These are phyloP conservation scores for Camarhynchus parvulus DNA, from an alignment of 2,113 vertebrate genomes.

Conservation along the genomic window DNA sequence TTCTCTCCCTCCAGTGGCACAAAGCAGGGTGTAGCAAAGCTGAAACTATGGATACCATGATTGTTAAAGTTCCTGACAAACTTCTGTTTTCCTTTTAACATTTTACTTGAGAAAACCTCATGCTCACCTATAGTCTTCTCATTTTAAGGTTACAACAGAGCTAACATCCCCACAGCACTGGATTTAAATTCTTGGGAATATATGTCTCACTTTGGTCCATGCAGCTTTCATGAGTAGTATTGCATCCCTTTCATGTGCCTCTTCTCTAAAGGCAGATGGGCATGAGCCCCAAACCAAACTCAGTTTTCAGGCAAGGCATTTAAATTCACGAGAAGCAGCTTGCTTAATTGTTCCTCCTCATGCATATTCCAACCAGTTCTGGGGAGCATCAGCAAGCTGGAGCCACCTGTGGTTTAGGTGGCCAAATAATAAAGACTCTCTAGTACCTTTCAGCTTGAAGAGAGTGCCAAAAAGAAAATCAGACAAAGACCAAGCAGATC, in stretches of 20 bases:
- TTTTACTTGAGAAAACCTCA: not conserved
- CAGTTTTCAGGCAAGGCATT: slow-evolving; percentile 15
- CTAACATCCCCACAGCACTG: not conserved
- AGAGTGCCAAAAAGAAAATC: not conserved
- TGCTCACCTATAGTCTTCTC: not conserved
- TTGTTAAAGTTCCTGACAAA: not conserved
- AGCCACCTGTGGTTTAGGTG: slow-evolving; percentile 41
- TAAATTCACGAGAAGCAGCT: not conserved
- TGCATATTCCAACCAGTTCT: slow-evolving; percentile 25
- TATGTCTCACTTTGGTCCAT: not conserved
- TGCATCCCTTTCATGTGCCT: not conserved
- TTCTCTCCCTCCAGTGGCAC: not conserved
- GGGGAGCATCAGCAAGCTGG: not conserved
- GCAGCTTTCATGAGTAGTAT: not conserved
- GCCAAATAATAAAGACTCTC: not conserved
- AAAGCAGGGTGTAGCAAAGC: not conserved
- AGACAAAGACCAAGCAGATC: not conserved
- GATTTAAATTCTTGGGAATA: not conserved
- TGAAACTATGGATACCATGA: not conserved
- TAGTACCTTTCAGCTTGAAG: not conserved
- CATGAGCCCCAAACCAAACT: slow-evolving; percentile 24
- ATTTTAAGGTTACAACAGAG: not conserved
- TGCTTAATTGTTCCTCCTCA: slow-evolving; percentile 43
- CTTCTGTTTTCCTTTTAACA: not conserved
- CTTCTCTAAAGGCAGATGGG: slow-evolving; percentile 7